phyloP scores from a whole-genome alignment of 2,113 vertebrate species.

The Chlorodrepanis virens region DNA sequence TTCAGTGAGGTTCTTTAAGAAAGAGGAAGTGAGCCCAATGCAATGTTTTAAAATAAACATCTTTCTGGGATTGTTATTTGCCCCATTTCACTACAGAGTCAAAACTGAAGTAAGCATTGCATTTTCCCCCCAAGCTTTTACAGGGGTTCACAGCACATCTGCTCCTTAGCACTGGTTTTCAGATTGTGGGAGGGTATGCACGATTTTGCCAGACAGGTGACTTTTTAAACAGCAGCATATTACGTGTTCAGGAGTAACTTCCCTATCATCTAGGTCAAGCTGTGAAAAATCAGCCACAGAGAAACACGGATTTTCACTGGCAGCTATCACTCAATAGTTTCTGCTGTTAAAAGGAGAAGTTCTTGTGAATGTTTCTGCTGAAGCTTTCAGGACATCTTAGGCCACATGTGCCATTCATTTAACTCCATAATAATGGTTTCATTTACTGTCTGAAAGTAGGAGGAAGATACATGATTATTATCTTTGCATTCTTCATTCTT shows the following conservation, averaged over 20 bases:
- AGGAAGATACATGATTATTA: neutral
- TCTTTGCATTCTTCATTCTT: neutral
- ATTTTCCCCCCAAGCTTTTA: neutral
- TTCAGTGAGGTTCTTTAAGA: neutral
- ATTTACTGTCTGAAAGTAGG: neutral
- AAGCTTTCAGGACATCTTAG: constrained; percentile 3
- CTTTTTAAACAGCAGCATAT: neutral
- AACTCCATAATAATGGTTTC: neutral
- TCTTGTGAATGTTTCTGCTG: neutral
- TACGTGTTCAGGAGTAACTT: neutral
- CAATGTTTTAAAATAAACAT: constrained; percentile 2
- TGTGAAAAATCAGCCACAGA: neutral
- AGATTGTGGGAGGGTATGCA: neutral
- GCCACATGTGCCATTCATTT: constrained; percentile 2
- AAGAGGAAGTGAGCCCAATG: neutral
- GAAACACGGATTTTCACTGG: neutral
- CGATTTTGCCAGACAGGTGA: neutral
- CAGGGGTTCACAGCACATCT: neutral
- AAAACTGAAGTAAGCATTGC: neutral
- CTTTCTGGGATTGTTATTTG: neutral
- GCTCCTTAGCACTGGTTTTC: neutral
- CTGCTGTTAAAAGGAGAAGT: neutral
- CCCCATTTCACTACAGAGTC: neutral
- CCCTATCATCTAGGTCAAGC: neutral
- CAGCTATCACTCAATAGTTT: neutral